Percentiles rank a stretch among this genome's conserved stretches.
Conservation (phyloP, 2,888 invertebrate species). For the Mesoligia furuncula region DNA sequence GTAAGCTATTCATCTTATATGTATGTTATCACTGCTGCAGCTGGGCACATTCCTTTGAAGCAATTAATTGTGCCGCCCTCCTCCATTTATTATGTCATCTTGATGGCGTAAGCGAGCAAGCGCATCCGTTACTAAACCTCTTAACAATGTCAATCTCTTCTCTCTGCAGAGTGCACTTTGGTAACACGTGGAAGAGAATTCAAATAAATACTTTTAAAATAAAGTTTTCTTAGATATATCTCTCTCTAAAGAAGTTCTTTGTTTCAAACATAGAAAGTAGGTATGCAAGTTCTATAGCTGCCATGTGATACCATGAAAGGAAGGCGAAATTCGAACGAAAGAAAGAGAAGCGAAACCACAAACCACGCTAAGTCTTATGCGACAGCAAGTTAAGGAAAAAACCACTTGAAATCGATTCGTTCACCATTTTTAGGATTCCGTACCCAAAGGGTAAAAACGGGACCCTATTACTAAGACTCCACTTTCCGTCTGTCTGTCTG, state of each 20-base stretch:
- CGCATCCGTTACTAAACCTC: constrained; percentile 70
- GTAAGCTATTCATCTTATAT: constrained; percentile 76
- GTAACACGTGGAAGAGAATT: constrained; percentile 4
- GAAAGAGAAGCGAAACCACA: neutral
- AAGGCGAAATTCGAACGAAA: neutral
- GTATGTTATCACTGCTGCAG: constrained; percentile 83
- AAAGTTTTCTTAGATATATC: neutral
- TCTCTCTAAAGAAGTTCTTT: too few species aligned
- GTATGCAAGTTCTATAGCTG: neutral
- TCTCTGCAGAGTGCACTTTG: constrained; percentile 17
- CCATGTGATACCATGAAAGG: neutral
- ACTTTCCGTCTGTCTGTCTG: too few species aligned
- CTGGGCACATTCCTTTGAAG: constrained; percentile 81
- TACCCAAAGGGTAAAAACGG: too few species aligned
- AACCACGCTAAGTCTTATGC: neutral
- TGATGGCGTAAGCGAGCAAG: constrained; percentile 75
- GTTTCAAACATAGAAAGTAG: neutral
- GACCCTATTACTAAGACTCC: too few species aligned
- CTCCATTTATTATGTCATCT: constrained; percentile 84
- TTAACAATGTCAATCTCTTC: constrained; percentile 64
- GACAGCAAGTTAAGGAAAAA: constrained; percentile 15
- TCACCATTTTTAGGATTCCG: neutral
- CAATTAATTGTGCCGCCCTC: constrained; percentile 82
- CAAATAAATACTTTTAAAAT: neutral
- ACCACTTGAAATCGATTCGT: constrained; percentile 18